Percentiles rank a stretch among this genome's conserved stretches.
phyloP scores from a whole-genome alignment of 1,140 invertebrate genomes.

The Octopus sinensis region DNA sequence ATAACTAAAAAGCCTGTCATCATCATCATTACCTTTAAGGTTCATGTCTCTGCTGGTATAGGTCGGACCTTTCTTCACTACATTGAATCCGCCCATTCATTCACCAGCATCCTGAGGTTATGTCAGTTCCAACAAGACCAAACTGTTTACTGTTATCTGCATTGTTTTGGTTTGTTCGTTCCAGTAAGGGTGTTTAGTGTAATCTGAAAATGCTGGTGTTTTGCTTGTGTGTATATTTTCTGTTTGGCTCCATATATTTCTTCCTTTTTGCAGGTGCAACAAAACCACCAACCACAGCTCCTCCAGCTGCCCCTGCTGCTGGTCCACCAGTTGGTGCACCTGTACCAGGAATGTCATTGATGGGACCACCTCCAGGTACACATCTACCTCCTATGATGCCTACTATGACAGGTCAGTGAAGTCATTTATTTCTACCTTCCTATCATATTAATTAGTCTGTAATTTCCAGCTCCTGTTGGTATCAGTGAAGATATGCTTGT shows the following conservation, averaged over 20 bases:
- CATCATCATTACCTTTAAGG: too few relatives aligned
- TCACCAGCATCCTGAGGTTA: too few relatives aligned
- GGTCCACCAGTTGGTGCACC: conserved; percentile 42
- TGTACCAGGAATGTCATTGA: conserved; percentile 50
- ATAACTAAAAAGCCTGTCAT: too few relatives aligned
- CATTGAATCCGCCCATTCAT: too few relatives aligned
- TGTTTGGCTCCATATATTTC: conserved; percentile 14
- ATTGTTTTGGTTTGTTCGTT: too few relatives aligned
- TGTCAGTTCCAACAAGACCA: too few relatives aligned
- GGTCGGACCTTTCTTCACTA: too few relatives aligned
- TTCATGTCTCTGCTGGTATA: too few relatives aligned
- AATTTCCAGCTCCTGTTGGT: not conserved
- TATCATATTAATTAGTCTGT: not conserved
- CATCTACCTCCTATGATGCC: conserved; percentile 75
- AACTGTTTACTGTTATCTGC: too few relatives aligned
- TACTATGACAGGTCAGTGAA: conserved; percentile 28
- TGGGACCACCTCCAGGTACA: conserved; percentile 58
- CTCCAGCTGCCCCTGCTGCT: conserved; percentile 34
- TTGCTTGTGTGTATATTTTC: conserved; percentile 14
- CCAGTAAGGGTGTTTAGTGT: too few relatives aligned
- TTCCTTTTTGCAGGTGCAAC: conserved; percentile 19
- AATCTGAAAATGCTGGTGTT: not conserved
- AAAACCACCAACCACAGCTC: conserved; percentile 34
- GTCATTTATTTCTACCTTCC: not conserved
- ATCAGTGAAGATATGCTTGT: not conserved